Percentiles rank a stretch among this genome's conserved stretches.
These are phyloP conservation scores for Dicyrtomina minuta DNA, from an alignment of 2,888 invertebrate genomes.

Conservation along the genomic window DNA sequence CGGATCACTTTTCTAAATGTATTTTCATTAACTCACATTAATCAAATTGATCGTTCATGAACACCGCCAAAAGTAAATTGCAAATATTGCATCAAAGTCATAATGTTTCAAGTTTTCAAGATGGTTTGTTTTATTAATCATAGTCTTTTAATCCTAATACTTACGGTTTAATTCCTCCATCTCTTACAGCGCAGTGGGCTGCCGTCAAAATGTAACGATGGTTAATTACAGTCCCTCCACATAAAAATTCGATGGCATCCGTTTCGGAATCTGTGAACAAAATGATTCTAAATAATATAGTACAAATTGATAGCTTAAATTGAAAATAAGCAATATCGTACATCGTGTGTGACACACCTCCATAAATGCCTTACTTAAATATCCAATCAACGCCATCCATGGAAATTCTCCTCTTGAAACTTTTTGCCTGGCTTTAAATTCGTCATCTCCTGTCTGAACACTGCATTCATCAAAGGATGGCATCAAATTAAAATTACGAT, in stretches of 20 bases:
- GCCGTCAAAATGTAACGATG: constrained; percentile 41
- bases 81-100: no score
- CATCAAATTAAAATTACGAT: constrained; percentile 14
- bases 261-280: constrained; percentile 34
- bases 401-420: constrained; percentile 23
- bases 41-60: no score
- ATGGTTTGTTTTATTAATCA: no score
- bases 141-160: no score
- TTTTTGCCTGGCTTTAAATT: neutral
- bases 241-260: constrained; percentile 38
- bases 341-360: no score
- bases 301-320: no score
- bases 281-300: no score
- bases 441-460: neutral
- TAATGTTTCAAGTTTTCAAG: no score
- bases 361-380: constrained; percentile 31
- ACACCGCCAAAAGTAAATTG: no score
- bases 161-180: constrained; percentile 41
- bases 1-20: no score
- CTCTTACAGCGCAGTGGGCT: constrained; percentile 36
- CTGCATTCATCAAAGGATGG: constrained; percentile 22
- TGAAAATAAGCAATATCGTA: no score
- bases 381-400: constrained; percentile 20
- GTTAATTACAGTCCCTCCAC: constrained; percentile 43
- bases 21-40: constrained; percentile 42